Base-by-base conservation (phyloP, 2,113 vertebrate species). In the Hepsetus odoe region DNA sequence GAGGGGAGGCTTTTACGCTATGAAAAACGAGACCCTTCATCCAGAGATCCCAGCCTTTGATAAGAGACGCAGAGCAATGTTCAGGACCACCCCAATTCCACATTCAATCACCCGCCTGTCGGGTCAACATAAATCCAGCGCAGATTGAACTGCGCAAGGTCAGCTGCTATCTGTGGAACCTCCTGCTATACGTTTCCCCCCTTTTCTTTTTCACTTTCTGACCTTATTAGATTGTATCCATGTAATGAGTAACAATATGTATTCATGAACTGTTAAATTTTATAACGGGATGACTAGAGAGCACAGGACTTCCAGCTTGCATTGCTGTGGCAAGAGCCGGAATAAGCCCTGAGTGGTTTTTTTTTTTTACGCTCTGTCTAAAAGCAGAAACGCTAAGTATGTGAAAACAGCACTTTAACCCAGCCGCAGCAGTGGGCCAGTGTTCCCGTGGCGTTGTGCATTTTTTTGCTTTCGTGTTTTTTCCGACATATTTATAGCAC, bases 401-500 rank as follows among this genome's bases (percentile, higher is more conserved):
- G 84, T 84, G 81, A 61, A 67, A 86, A 66, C 24, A 82, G 80
- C 75, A 68, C 83, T 83, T 73, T 38, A 77, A 83, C 79, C 65
- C 82, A 61, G 85, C 88, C 88, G 80, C 81, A 38, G 85, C 83
- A 84, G 79, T 75, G 28, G 32, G 61, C 10, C 46, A 40, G 74
- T 26, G 11, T 33, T 66, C 62, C 5, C 24, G 33, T 42, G 46
- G 74, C 24, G 66, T 55, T 26, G 74, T 49, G 65, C 53, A 26
- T 22, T 24, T 26, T 64, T 38, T 38, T 86, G 84, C 84, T 84
- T 89, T 79, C 79, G 80, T 87, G 86, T 81, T 80, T 87, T 89
- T 87, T 85, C 80, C 78, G 75, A 75, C 84, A 72, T 91, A 91
- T 92, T 92, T 91, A 90, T 91, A 90, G 85, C 80, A 33, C 56